Percentiles rank a stretch among this genome's conserved stretches.
These are phyloP conservation scores for Drosophila gunungcola DNA, from an alignment of 1,140 invertebrate species.

Conservation along the genomic window DNA sequence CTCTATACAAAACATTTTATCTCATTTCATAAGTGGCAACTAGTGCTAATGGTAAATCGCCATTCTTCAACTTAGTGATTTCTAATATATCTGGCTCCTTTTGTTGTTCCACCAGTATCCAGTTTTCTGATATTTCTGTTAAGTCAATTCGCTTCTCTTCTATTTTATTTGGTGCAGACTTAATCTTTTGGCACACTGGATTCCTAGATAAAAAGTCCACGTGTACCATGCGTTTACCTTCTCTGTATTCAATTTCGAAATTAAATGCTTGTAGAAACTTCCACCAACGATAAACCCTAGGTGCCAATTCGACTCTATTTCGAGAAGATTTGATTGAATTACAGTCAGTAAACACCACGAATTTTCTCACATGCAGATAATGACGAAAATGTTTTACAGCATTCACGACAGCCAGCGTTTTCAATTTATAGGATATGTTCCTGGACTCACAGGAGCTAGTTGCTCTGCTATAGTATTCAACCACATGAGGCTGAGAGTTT, in stretches of 20 bases:
- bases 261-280: background rate
- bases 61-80: background rate
- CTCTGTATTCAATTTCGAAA: slow-evolving; percentile 1
- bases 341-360: background rate
- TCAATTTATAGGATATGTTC: background rate
- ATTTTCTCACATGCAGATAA: background rate
- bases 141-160: background rate
- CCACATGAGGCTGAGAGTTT: background rate
- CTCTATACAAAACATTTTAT: background rate
- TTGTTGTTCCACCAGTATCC: background rate
- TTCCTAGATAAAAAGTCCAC: background rate
- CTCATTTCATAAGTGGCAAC: background rate
- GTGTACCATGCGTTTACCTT: slow-evolving; percentile 1
- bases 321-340: slow-evolving; percentile 1
- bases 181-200: background rate
- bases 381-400: slow-evolving; percentile 12
- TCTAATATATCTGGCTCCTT: background rate
- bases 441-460: background rate
- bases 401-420: background rate
- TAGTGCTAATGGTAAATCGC: background rate
- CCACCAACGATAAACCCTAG: slow-evolving; percentile 2
- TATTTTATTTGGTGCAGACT: background rate
- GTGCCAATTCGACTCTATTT: background rate
- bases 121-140: background rate
- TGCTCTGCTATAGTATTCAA: background rate